phyloP scores from a whole-genome alignment of 2,113 vertebrate genomes.

The Bucco capensis region DNA sequence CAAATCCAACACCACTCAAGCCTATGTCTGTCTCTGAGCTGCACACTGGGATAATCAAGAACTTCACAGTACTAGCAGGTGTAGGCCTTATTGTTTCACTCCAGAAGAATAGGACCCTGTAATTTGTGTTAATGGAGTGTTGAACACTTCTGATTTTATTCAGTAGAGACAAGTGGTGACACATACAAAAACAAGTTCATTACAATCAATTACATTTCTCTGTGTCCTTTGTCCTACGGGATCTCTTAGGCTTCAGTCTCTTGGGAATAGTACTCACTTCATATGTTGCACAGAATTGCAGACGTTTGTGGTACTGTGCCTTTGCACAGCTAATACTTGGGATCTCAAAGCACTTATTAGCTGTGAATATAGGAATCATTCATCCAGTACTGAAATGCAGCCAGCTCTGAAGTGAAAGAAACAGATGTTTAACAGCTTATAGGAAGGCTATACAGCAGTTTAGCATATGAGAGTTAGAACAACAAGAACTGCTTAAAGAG shows the following conservation, averaged over 20 bases:
- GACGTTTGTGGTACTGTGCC: constrained; percentile 22
- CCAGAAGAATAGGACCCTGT: constrained; percentile 39
- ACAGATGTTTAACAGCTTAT: constrained; percentile 61
- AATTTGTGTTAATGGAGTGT: constrained; percentile 64
- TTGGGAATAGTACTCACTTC: constrained; percentile 21
- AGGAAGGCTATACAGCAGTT: constrained; percentile 18
- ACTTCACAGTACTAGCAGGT: constrained; percentile 38
- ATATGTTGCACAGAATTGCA: constrained; percentile 34
- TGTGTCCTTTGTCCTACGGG: constrained; percentile 39
- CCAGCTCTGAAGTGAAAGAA: constrained; percentile 54
- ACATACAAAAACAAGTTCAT: constrained; percentile 61
- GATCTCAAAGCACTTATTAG: constrained; percentile 63
- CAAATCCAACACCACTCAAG: neutral
- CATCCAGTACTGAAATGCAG: constrained; percentile 44
- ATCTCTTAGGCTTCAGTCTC: constrained; percentile 49
- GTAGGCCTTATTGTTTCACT: constrained; percentile 36
- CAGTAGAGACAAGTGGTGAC: constrained; percentile 54
- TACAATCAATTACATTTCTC: constrained; percentile 59
- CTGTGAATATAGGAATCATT: constrained; percentile 57
- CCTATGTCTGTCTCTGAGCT: neutral
- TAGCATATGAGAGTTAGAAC: constrained; percentile 15
- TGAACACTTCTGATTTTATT: constrained; percentile 59
- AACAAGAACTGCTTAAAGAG: constrained; percentile 47
- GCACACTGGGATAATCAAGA: neutral
- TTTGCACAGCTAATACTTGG: constrained; percentile 44